A percentile compares a stretch with the other conserved stretches of the same genome.
These are phyloP conservation scores for roundworm (Caenorhabditis elegans) DNA, from an alignment of 1,140 invertebrate genomes.

Conservation along the genomic window DNA sequence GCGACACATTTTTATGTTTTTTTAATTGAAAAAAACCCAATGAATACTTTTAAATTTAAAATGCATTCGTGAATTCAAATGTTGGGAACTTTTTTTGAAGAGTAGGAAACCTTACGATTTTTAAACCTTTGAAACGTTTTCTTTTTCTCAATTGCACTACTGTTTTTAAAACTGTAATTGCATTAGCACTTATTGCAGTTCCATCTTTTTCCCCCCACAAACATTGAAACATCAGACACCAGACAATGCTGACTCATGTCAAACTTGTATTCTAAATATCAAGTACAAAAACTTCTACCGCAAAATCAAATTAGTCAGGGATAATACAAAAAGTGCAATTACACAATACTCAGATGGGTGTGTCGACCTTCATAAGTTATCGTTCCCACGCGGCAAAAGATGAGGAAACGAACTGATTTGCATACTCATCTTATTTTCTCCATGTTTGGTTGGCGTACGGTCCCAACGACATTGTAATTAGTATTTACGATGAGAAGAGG, in stretches of 20 bases:
- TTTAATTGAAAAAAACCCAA: no score
- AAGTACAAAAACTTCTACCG: background rate
- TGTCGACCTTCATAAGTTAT: background rate
- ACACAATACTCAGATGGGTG: background rate
- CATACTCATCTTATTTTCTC: background rate
- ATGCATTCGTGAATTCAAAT: no score
- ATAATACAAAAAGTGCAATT: background rate
- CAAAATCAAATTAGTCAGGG: no score
- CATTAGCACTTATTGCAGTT: no score
- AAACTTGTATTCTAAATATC: background rate
- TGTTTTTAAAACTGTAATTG: no score
- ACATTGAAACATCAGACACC: background rate
- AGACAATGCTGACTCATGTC: background rate
- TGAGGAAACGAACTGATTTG: constrained; percentile 9
- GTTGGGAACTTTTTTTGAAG: no score
- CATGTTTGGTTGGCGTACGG: constrained; percentile 10
- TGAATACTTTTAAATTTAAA: no score
- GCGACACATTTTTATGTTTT: no score
- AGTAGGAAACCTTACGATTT: no score
- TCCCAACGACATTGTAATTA: background rate
- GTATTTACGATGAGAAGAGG: background rate
- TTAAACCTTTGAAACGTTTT: no score
- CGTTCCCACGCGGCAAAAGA: background rate
- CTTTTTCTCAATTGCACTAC: no score
- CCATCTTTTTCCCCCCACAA: no score